phyloP scores from a whole-genome alignment of 2,888 invertebrate species.

The Poecilus cupreus region DNA sequence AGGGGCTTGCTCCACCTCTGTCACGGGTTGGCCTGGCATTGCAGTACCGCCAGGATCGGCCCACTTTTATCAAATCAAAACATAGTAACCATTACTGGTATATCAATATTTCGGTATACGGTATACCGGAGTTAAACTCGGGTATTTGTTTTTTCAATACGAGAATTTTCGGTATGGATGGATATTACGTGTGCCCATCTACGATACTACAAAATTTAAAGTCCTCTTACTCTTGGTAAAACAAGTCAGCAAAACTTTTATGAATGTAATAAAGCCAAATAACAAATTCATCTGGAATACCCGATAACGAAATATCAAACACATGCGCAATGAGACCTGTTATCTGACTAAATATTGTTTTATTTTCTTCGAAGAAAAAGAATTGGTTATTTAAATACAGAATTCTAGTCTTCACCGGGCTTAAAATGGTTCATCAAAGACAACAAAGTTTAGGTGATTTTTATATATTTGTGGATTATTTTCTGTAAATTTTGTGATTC shows the following conservation, averaged over 20 bases:
- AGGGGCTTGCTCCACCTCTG: constrained; percentile 21
- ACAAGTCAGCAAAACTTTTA: background rate
- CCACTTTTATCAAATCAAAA: no score
- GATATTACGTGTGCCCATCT: no score
- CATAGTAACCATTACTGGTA: no score
- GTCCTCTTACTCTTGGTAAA: background rate
- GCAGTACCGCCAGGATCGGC: constrained; percentile 1
- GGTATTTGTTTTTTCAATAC: no score
- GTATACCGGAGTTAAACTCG: no score
- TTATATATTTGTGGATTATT: background rate
- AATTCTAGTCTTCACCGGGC: background rate
- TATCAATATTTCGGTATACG: no score
- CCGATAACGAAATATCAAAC: background rate
- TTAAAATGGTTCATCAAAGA: background rate
- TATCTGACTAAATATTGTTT: background rate
- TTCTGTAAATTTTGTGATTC: background rate
- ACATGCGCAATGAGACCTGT: background rate
- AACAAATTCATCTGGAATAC: background rate
- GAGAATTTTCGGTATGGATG: no score
- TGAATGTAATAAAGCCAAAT: constrained; percentile 25
- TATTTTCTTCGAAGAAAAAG: background rate
- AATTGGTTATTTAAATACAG: background rate
- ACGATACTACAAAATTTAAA: no score
- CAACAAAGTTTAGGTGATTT: background rate
- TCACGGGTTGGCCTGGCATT: constrained; percentile 1